These are phyloP conservation scores for Neostethus bicornis DNA, from an alignment of 2,797 vertebrate species.

Conservation along the genomic window DNA sequence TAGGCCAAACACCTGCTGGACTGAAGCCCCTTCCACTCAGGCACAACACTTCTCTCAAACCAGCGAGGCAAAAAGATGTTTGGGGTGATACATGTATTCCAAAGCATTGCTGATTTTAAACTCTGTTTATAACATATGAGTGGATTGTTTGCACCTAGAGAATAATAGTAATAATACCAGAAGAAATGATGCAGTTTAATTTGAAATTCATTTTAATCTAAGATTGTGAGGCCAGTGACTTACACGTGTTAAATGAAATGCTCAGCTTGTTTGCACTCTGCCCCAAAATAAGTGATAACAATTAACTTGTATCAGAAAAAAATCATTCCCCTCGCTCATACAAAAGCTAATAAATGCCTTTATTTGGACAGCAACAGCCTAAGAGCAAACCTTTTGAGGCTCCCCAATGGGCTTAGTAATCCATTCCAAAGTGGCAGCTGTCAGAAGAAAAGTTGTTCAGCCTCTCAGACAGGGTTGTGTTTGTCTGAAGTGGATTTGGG, in stretches of 20 bases:
- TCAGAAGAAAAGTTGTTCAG: constrained; percentile 81
- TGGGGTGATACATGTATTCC: constrained; percentile 76
- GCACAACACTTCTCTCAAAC: constrained; percentile 73
- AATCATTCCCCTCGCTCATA: constrained; percentile 51
- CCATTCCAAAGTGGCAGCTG: constrained; percentile 83
- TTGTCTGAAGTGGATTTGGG: constrained; percentile 75
- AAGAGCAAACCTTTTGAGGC: constrained; percentile 71
- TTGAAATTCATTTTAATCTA: constrained; percentile 10
- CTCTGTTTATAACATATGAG: constrained; percentile 48
- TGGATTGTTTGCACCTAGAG: constrained; percentile 40
- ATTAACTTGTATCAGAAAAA: constrained; percentile 60
- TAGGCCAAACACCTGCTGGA: constrained; percentile 87
- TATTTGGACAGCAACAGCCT: constrained; percentile 70
- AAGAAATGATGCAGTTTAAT: constrained; percentile 32
- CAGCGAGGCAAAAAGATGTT: constrained; percentile 75
- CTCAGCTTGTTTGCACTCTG: constrained; percentile 22
- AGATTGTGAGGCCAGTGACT: constrained; percentile 1
- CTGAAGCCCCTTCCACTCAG: constrained; percentile 77
- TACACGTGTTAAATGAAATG: constrained; percentile 11
- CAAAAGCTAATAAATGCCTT: constrained; percentile 73
- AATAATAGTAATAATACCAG: constrained; percentile 11
- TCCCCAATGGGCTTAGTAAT: constrained; percentile 78
- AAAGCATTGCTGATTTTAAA: constrained; percentile 68
- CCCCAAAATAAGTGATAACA: constrained; percentile 37
- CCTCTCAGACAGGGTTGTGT: constrained; percentile 69